phyloP scores from a whole-genome alignment of 2,113 vertebrate species.

The Cyanoliseus patagonus region DNA sequence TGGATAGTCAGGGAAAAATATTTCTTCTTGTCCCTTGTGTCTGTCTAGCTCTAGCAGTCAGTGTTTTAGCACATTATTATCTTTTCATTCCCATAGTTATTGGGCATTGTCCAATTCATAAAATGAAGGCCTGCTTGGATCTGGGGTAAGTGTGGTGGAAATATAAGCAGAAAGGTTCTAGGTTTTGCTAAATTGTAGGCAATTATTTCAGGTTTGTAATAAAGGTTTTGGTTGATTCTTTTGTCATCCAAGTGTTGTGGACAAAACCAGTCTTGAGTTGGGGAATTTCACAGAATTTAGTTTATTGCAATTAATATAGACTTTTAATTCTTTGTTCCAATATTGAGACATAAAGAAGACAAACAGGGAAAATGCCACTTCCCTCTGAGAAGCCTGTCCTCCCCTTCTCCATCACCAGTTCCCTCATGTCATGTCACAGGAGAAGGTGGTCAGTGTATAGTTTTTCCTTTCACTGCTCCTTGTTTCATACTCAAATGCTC shows the following conservation, averaged over 20 bases:
- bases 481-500: neutral
- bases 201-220: neutral
- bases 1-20: constrained; percentile 50
- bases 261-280: neutral
- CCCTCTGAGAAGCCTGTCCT: neutral
- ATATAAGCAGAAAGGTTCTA: neutral
- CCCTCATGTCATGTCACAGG: neutral
- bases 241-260: neutral
- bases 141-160: neutral
- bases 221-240: neutral
- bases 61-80: constrained; percentile 54
- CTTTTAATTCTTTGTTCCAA: neutral
- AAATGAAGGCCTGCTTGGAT: constrained; percentile 6
- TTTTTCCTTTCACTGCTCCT: neutral
- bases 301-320: neutral
- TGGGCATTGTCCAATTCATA: constrained; percentile 52
- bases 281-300: neutral
- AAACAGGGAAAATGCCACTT: neutral
- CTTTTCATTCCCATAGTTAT: constrained; percentile 37
- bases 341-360: neutral
- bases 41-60: constrained; percentile 44
- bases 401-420: neutral
- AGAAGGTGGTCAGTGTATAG: neutral
- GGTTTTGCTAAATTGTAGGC: neutral
- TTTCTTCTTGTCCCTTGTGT: constrained; percentile 58